These are phyloP conservation scores for Ethmia dodecea DNA, from an alignment of 2,888 invertebrate species.

Conservation along the genomic window DNA sequence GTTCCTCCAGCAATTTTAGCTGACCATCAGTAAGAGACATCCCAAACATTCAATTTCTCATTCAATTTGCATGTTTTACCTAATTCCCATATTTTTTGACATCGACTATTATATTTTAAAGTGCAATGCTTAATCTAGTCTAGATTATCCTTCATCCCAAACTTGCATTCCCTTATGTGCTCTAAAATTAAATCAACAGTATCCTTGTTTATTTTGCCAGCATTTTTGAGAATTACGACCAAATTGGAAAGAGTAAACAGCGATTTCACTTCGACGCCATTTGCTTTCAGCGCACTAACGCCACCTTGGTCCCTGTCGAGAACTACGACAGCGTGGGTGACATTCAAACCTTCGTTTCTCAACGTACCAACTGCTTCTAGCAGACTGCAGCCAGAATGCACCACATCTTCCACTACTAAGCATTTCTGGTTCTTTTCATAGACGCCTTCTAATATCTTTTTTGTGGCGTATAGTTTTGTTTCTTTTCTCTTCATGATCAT, in stretches of 20 bases:
- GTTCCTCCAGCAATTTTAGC: no score
- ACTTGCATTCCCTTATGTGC: constrained; percentile 59
- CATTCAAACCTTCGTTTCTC: constrained; percentile 78
- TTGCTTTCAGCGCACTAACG: constrained; percentile 80
- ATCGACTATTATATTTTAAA: no score
- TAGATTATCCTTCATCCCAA: constrained; percentile 46
- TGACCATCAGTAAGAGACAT: no score
- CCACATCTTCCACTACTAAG: constrained; percentile 95
- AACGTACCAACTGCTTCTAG: constrained; percentile 89
- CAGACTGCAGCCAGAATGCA: constrained; percentile 94
- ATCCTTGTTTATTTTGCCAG: constrained; percentile 77
- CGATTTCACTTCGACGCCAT: constrained; percentile 84
- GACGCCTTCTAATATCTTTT: constrained; percentile 94
- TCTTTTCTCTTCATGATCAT: constrained; percentile 97
- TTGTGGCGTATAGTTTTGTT: constrained; percentile 95
- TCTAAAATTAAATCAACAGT: constrained; percentile 53
- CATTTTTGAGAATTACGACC: constrained; percentile 78
- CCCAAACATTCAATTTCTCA: no score
- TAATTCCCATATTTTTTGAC: no score
- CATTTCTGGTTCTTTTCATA: constrained; percentile 82
- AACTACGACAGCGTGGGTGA: constrained; percentile 90
- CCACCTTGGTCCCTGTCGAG: constrained; percentile 98
- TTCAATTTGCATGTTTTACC: no score
- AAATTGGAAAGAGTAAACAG: constrained; percentile 82
- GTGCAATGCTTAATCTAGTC: no score